These are phyloP conservation scores for Dryobates pubescens DNA, from an alignment of 2,797 vertebrate species.

Conservation along the genomic window DNA sequence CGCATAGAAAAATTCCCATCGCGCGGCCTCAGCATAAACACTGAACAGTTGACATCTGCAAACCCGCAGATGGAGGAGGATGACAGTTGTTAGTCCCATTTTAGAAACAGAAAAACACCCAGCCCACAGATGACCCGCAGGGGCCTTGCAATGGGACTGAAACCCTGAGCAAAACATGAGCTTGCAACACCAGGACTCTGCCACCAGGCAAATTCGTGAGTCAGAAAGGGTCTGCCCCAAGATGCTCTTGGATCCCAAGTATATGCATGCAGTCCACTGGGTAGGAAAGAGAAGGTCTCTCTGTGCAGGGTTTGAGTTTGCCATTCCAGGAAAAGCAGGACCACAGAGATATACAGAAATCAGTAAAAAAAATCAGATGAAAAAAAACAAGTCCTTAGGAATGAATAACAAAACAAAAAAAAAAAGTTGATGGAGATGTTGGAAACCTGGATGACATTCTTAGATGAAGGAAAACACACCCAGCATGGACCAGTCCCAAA, in stretches of 20 bases:
- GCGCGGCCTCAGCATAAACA: conserved; percentile 16
- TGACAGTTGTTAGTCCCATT: not conserved
- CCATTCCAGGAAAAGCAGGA: not conserved
- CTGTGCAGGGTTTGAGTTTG: rapidly evolving
- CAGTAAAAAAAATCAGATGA: not conserved
- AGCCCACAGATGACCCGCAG: not conserved
- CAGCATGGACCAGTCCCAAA: conserved; percentile 26
- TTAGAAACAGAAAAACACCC: conserved; percentile 18
- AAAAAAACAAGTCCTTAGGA: not conserved
- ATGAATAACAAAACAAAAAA: not conserved
- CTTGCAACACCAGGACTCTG: not conserved
- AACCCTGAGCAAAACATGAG: not conserved
- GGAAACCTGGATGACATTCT: not conserved
- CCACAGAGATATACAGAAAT: not conserved
- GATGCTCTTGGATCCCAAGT: not conserved
- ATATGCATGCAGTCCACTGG: rapidly evolving
- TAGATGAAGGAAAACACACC: conserved; percentile 19
- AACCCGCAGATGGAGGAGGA: not conserved
- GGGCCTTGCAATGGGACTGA: not conserved
- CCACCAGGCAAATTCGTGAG: not conserved
- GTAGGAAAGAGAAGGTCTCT: not conserved
- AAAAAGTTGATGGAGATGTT: not conserved
- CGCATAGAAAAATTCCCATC: conserved; percentile 12
- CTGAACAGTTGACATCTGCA: not conserved
- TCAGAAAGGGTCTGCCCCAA: not conserved